These are phyloP conservation scores for Rhabdomys pumilio DNA, from an alignment of 2,797 vertebrate species.

Conservation along the genomic window DNA sequence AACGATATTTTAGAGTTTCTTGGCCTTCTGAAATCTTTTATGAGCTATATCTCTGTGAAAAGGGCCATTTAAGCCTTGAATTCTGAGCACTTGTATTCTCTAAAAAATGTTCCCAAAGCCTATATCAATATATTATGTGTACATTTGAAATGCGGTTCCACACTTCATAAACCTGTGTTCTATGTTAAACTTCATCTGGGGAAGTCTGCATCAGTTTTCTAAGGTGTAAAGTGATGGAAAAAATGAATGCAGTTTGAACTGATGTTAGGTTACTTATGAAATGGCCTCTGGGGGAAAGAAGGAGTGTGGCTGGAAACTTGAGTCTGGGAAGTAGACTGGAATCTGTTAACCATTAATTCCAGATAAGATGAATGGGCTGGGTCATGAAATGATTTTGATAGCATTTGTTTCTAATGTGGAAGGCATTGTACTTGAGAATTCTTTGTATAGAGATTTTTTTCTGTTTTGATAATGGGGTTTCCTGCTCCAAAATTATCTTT, in stretches of 20 bases:
- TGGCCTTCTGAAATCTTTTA: constrained; percentile 67
- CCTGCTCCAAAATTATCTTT: constrained; percentile 85
- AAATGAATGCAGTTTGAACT: constrained; percentile 87
- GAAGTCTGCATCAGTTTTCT: constrained; percentile 84
- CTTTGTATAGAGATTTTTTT: constrained; percentile 77
- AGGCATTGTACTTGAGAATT: constrained; percentile 84
- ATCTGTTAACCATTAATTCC: constrained; percentile 90
- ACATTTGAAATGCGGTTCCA: constrained; percentile 82
- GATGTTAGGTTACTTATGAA: constrained; percentile 87
- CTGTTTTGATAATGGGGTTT: constrained; percentile 84
- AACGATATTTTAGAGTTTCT: constrained; percentile 70
- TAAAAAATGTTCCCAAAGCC: constrained; percentile 80
- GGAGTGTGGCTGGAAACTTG: constrained; percentile 85
- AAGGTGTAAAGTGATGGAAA: constrained; percentile 85
- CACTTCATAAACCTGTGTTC: constrained; percentile 84
- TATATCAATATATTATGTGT: constrained; percentile 69
- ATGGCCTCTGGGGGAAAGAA: constrained; percentile 81
- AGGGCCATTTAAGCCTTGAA: constrained; percentile 70
- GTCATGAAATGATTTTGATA: constrained; percentile 87
- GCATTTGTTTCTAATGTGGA: constrained; percentile 90
- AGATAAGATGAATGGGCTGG: constrained; percentile 86
- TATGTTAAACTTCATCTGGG: constrained; percentile 85
- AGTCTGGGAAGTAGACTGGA: constrained; percentile 85
- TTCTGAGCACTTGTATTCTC: constrained; percentile 69
- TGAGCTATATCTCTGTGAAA: constrained; percentile 65